phyloP scores from a whole-genome alignment of 2,888 invertebrate species.

The Saturnia pavonia region DNA sequence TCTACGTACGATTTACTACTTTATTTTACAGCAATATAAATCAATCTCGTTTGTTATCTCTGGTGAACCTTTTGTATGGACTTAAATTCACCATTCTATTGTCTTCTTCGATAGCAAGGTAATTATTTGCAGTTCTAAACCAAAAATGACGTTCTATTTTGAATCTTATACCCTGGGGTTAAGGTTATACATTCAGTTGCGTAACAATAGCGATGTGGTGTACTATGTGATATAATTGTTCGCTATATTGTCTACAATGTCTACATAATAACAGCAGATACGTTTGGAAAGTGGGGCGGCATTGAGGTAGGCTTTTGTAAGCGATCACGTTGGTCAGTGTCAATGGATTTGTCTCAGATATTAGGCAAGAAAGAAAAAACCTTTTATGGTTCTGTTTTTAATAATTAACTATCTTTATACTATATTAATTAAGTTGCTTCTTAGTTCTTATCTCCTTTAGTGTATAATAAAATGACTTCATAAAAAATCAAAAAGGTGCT shows the following conservation, averaged over 20 bases:
- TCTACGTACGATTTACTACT: slow-evolving; percentile 31
- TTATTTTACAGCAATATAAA: slow-evolving; percentile 26
- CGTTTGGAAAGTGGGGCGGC: slow-evolving; percentile 77
- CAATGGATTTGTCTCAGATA: slow-evolving; percentile 72
- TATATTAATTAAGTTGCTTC: neutral
- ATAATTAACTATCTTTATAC: neutral
- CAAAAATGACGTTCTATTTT: neutral
- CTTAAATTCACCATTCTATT: slow-evolving; percentile 52
- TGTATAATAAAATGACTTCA: neutral
- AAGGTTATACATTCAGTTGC: slow-evolving; percentile 10
- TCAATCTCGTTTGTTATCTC: neutral
- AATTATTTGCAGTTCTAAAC: slow-evolving; percentile 8
- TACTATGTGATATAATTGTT: slow-evolving; percentile 46
- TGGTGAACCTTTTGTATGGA: slow-evolving; percentile 9
- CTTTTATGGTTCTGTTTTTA: slow-evolving; percentile 1
- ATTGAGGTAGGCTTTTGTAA: slow-evolving; percentile 77
- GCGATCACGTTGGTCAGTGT: slow-evolving; percentile 70
- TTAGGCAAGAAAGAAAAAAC: slow-evolving; percentile 56
- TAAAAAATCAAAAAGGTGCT: neutral
- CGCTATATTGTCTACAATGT: slow-evolving; percentile 63
- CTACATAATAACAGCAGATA: slow-evolving; percentile 65
- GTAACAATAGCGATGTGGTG: neutral
- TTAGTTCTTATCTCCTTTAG: neutral
- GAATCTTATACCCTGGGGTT: slow-evolving; percentile 2
- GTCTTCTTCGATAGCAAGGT: slow-evolving; percentile 40